Base-by-base conservation (phyloP, 2,888 invertebrate genomes). In the Coecobrya sp. region DNA sequence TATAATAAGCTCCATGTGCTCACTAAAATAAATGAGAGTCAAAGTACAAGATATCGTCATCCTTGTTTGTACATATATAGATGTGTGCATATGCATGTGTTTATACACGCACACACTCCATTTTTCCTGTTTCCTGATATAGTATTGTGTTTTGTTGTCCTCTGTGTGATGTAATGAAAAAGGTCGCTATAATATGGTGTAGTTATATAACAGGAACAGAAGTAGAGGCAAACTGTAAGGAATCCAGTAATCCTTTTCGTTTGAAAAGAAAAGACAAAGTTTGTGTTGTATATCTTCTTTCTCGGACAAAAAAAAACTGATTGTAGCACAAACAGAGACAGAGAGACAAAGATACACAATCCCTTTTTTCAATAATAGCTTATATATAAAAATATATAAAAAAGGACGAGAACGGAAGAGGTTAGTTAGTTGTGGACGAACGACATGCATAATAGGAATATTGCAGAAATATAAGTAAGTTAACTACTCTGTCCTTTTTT, bases 161-260 rank as follows among this genome's bases (percentile, higher is more conserved):
- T 55, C 2, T 55, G 59, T 19, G 22, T 19, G 59, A 59, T 59
- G 13, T 62, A 19, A 22, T 19, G 25, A 11, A 76, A 76, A 13
- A 49, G 73, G 19, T 22, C 45, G 45, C 49, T 59, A 10, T n/a
- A n/a, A n/a, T n/a, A n/a, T 3, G 49, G 10, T 13, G 36, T 49
- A 49, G 42, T 19, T n/a, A 13, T 8, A 59, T 5, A 19, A 19
- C 13, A 59, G 22, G 7, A 79, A 49, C n/a, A 62, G 59, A n/a
- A 84, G 13, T 7, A 88, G 49, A 52, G 68, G 59, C 68, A 76
- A 59, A 89, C 84, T 62, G 27, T 70, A 84, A 70, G 85, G 76
- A 85, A 84, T 85, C 85, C 85, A 45, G 42, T 91, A 86, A 91
- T 91, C 91, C 49, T 86, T 81, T 52, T 70, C 16, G 45, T 42